phyloP scores from a whole-genome alignment of 2,113 vertebrate genomes.

The Erythrolamprus reginae region DNA sequence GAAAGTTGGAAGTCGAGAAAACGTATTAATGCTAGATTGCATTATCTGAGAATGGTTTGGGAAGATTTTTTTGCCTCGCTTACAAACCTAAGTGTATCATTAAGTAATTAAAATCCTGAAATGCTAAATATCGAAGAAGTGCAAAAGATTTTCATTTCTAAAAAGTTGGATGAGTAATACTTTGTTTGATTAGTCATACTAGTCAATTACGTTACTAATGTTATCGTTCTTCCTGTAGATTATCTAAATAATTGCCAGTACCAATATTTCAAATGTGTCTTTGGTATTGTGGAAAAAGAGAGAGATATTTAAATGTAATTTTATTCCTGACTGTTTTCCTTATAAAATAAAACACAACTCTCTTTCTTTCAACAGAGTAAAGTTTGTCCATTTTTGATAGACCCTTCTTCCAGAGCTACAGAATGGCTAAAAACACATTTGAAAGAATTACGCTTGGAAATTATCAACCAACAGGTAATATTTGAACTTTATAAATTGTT shows the following conservation, averaged over 20 bases:
- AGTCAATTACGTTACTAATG: too few species aligned
- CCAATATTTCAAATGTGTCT: neutral
- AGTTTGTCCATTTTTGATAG: slow-evolving; percentile 91
- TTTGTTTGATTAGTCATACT: too few species aligned
- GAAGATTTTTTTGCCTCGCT: neutral
- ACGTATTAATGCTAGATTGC: neutral
- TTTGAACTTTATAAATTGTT: neutral
- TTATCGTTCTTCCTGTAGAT: neutral
- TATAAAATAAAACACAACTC: neutral
- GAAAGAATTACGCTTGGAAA: slow-evolving; percentile 83
- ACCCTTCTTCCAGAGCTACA: slow-evolving; percentile 90
- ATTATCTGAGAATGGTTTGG: neutral
- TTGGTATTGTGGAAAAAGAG: neutral
- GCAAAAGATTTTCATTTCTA: neutral
- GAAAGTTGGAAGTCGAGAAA: neutral
- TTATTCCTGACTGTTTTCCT: slow-evolving; percentile 7
- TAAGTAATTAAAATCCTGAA: neutral
- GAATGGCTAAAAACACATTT: slow-evolving; percentile 91
- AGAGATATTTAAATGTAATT: neutral
- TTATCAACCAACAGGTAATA: slow-evolving; percentile 91
- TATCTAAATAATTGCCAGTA: neutral
- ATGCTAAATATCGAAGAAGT: neutral
- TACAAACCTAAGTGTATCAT: neutral
- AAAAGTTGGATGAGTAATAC: neutral
- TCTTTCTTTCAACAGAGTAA: slow-evolving; percentile 71